Conservation (phyloP, 2,113 vertebrate genomes). For the Sakesphorus luctuosus region DNA sequence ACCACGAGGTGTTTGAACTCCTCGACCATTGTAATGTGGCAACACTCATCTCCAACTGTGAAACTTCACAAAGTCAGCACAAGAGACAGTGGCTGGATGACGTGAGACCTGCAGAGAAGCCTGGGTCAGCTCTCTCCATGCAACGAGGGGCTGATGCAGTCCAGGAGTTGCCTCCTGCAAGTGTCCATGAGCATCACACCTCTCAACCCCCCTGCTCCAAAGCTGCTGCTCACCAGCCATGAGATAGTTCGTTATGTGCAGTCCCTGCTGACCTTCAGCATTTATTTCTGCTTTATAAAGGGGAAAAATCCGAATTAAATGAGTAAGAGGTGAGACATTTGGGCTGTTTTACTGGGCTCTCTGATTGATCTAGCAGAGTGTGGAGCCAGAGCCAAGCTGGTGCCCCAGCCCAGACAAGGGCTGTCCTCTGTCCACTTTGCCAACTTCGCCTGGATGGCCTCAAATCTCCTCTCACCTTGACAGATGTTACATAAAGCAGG, state of each 20-base stretch:
- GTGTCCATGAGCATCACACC: fast-evolving
- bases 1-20: not conserved
- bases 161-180: not conserved
- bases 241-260: fast-evolving
- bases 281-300: not conserved
- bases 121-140: not conserved
- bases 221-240: not conserved
- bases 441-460: not conserved
- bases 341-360: not conserved
- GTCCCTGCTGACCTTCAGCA: not conserved
- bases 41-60: fast-evolving
- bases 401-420: not conserved
- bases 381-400: not conserved
- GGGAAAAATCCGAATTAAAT: not conserved
- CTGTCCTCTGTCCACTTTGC: not conserved
- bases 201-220: not conserved
- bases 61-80: not conserved
- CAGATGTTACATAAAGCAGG: not conserved
- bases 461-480: not conserved
- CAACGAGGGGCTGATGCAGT: fast-evolving
- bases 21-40: not conserved
- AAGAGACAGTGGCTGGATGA: not conserved
- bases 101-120: not conserved
- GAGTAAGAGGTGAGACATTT: not conserved
- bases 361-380: not conserved